Evolutionary conservation across 1,140 invertebrate species (phyloP).

Genomic region (Eriocheir sinensis): DNA sequence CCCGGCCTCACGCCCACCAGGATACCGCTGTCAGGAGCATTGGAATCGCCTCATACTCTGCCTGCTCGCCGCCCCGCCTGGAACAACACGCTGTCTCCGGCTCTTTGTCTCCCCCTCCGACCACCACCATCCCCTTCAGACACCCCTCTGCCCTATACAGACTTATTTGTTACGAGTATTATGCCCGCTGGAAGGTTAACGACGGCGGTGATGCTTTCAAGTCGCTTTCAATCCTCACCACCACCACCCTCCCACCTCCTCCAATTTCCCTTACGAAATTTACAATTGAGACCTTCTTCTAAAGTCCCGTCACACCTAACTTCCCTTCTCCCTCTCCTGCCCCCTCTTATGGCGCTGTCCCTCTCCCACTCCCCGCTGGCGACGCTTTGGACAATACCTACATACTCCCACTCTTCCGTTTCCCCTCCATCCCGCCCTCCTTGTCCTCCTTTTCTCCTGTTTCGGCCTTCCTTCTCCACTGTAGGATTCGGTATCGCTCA

Average conservation of each 20-base stretch:
- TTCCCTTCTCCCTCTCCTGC: neutral
- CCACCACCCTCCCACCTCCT: neutral
- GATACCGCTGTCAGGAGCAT: slow-evolving; percentile 12
- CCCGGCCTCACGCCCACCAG: neutral
- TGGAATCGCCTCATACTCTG: slow-evolving; percentile 6
- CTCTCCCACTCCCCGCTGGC: slow-evolving; percentile 1
- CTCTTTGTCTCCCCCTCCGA: neutral
- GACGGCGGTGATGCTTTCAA: neutral
- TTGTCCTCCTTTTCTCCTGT: neutral
- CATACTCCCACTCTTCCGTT: too few species aligned
- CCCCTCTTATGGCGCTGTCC: too few species aligned
- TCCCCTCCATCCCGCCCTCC: too few species aligned
- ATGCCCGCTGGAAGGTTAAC: slow-evolving; percentile 10
- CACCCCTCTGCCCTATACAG: neutral
- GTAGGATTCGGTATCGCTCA: neutral
- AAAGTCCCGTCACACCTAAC: too few species aligned
- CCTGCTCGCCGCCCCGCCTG: neutral
- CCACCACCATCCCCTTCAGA: neutral
- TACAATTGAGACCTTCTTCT: neutral
- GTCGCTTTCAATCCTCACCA: neutral
- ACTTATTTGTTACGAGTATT: neutral
- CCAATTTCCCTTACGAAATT: too few species aligned
- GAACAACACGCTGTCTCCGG: neutral
- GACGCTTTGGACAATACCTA: neutral
- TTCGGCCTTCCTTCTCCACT: neutral